Conservation (phyloP, 2,888 invertebrate species). For the Rhagium mordax region DNA sequence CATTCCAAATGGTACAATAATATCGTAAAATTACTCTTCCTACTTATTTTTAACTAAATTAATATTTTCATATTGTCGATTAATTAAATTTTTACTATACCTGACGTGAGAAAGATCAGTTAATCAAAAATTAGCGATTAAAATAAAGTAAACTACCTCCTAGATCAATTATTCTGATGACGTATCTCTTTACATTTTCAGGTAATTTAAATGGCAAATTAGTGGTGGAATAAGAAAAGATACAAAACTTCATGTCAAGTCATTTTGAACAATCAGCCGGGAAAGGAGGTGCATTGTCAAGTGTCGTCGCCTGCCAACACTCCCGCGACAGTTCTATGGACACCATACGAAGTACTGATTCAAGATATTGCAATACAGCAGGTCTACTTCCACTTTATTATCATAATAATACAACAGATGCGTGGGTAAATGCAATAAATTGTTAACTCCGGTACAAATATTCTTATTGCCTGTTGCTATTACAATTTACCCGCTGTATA, state of each 20-base stretch:
- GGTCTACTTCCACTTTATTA: conserved; percentile 57
- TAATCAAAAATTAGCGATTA: no score
- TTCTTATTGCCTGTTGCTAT: conserved; percentile 45
- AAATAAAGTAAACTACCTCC: not conserved
- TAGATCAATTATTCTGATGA: not conserved
- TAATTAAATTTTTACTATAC: no score
- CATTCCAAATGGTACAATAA: no score
- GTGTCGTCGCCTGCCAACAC: conserved; percentile 55
- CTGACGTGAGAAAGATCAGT: no score
- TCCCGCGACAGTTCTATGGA: conserved; percentile 60
- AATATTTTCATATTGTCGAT: no score
- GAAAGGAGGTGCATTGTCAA: conserved; percentile 53
- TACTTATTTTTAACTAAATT: no score
- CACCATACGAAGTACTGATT: conserved; percentile 51
- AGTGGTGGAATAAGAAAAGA: conserved; percentile 14
- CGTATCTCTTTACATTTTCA: conserved; percentile 1
- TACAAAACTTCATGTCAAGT: conserved; percentile 32
- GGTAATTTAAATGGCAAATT: conserved; percentile 40
- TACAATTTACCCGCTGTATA: conserved; percentile 41
- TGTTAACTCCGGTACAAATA: conserved; percentile 50
- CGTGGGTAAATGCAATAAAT: conserved; percentile 61
- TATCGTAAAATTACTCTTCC: no score
- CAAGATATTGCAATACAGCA: conserved; percentile 49
- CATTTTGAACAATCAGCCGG: conserved; percentile 51
- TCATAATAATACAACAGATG: conserved; percentile 63